Conservation (phyloP, 2,888 invertebrate genomes). For the Marronus borbonicus region DNA sequence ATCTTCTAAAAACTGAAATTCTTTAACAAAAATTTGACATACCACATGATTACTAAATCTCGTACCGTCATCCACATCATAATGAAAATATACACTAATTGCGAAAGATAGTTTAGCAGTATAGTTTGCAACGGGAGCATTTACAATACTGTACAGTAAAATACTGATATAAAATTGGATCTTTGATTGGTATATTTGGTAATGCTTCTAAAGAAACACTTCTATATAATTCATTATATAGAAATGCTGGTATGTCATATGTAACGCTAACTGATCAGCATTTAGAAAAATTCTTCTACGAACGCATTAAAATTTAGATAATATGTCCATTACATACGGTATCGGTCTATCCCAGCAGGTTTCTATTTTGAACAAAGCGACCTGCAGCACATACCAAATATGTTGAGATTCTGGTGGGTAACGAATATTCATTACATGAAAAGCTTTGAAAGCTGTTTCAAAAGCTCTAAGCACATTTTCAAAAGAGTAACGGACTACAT, state of each 20-base stretch:
- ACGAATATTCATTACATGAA: conserved; percentile 13
- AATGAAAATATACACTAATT: too few species aligned
- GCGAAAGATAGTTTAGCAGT: too few species aligned
- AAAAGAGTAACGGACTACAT: conserved; percentile 5
- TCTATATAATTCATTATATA: not conserved
- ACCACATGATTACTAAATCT: too few species aligned
- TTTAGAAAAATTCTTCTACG: not conserved
- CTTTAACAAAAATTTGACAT: too few species aligned
- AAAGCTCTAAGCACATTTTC: conserved; percentile 14
- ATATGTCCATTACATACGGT: conserved; percentile 19
- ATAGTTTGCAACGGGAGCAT: too few species aligned
- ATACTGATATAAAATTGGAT: too few species aligned
- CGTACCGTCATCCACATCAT: too few species aligned
- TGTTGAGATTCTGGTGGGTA: conserved; percentile 15
- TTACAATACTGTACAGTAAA: too few species aligned
- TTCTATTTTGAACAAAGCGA: conserved; percentile 9
- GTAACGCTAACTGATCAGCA: conserved; percentile 2
- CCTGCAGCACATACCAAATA: conserved; percentile 7
- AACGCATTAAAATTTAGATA: not conserved
- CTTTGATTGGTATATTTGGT: too few species aligned
- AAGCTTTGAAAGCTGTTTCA: conserved; percentile 9
- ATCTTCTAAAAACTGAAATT: too few species aligned
- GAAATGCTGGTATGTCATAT: conserved; percentile 11
- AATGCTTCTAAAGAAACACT: too few species aligned
- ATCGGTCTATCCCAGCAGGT: conserved; percentile 8